Conservation (phyloP, 2,113 vertebrate species). For the Marmota monax region DNA sequence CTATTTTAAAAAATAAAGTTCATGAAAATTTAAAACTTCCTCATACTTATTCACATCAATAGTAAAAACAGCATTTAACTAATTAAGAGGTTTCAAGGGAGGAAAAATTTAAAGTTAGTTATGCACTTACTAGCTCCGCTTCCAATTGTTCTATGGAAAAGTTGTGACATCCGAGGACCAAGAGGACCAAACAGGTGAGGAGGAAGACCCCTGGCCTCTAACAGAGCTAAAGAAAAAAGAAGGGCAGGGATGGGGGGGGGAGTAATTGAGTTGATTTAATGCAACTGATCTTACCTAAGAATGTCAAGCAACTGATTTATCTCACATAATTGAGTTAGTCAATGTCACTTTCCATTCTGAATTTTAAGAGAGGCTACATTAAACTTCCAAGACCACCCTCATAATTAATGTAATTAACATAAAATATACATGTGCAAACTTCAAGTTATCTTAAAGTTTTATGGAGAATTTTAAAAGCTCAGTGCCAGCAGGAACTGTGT, state of each 20-base stretch:
- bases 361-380: constrained; percentile 29
- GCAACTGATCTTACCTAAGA: constrained; percentile 50
- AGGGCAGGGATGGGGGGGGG: background rate
- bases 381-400: background rate
- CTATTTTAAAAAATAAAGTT: constrained; percentile 55
- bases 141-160: constrained; percentile 99
- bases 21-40: background rate
- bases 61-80: constrained; percentile 39
- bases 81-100: background rate
- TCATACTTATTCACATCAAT: constrained; percentile 12
- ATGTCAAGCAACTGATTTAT: constrained; percentile 48
- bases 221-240: constrained; percentile 90
- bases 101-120: constrained; percentile 44
- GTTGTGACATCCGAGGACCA: constrained; percentile 99
- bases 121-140: constrained; percentile 97
- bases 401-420: constrained; percentile 22
- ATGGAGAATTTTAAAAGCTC: background rate
- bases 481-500: background rate
- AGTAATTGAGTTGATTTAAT: constrained; percentile 50
- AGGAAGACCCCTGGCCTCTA: constrained; percentile 99
- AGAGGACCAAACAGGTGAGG: constrained; percentile 99
- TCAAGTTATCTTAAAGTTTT: background rate
- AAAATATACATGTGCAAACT: background rate
- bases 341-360: constrained; percentile 41
- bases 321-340: background rate